Percentiles rank a stretch among this genome's conserved stretches.
phyloP scores from a whole-genome alignment of 2,113 vertebrate genomes.

The Dendrocopos noguchii region DNA sequence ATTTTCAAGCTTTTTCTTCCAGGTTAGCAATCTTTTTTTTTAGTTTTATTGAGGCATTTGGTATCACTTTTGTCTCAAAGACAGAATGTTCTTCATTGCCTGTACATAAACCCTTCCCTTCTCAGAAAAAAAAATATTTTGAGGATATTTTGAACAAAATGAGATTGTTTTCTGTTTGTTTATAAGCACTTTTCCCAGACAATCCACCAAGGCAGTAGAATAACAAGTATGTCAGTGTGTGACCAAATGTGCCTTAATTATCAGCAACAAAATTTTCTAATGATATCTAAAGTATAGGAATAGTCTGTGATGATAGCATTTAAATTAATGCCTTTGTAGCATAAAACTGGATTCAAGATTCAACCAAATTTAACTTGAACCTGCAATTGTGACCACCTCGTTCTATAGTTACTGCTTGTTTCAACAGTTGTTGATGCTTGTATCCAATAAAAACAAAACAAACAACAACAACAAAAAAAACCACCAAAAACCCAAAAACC shows the following conservation, averaged over 20 bases:
- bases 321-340: background rate
- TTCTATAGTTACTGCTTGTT: background rate
- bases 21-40: background rate
- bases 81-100: background rate
- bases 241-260: background rate
- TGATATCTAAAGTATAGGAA: background rate
- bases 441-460: background rate
- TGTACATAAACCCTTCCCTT: background rate
- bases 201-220: background rate
- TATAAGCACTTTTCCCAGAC: background rate
- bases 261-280: background rate
- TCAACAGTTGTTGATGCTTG: background rate
- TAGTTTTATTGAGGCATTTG: background rate
- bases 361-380: background rate
- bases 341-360: background rate
- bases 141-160: background rate
- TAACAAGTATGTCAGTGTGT: background rate
- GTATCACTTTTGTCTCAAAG: background rate
- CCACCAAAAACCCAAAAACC: no score
- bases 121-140: background rate
- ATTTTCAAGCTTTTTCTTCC: background rate
- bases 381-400: background rate
- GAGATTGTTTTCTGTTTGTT: background rate
- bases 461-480: no score
- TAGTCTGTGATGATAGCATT: background rate